Evolutionary conservation across 2,113 vertebrate species (phyloP), one percentile per base, ranked within the genome.

Genomic region (Rhadina sibilatrix): DNA sequence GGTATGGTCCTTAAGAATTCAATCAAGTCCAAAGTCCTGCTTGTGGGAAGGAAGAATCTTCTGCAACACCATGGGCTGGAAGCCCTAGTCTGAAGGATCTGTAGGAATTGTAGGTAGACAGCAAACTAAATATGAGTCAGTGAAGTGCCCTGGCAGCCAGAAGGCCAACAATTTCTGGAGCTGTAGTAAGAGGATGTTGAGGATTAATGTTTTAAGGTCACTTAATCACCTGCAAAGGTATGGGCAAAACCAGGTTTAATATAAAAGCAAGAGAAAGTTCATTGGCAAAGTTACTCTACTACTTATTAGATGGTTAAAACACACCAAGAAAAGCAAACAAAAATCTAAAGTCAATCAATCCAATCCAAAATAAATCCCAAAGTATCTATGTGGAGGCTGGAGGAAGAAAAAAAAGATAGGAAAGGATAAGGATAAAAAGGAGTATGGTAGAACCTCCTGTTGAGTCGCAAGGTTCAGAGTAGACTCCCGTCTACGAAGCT

Each of bases 401-500:
- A 19, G 30, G 37, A 65, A 15, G 19, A 59, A 15, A n/a, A n/a
- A 75, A 68, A 75, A 6, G 19, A 13, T 50, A 57, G 14, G 27
- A 65, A 72, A 37, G 8, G 6, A 12, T 28, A 72, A 81, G 38
- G 28, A 47, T 68, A 25, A 40, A 53, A 46, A 53, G 11, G 46
- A 68, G 12, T 47, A 35, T 0, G 2, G 15, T 46, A 53, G 33
- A 46, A 22, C 6, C 10, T 60, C 6, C 22, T 38, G 15, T 13
- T 78, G 38, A 53, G 18, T n/a, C 12, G 38, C 15, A 46, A 38
- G 12, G 12, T 23, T 69, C 18, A 53, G 33, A 28, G 46, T 23
- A 38, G 28, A n/a, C 3, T 28, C 19, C 11, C 0, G 0, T 53
- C n/a, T 33, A 21, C 52, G 38, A 38, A 53, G 46, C 15, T 60